Conservation (phyloP, 2,113 vertebrate species). For the Pedetes capensis region DNA sequence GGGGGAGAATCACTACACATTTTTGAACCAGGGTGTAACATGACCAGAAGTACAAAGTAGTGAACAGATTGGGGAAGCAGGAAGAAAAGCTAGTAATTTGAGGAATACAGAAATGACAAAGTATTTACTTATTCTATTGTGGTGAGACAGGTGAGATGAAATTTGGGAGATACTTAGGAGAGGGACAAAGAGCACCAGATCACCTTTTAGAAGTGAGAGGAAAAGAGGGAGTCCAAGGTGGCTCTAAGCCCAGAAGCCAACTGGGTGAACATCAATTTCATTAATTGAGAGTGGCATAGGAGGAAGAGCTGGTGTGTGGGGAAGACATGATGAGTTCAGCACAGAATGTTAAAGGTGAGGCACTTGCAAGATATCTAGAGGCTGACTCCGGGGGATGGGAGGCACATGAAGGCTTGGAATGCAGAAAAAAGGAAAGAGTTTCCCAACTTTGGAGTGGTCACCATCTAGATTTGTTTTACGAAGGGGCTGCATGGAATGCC, state of each 20-base stretch:
- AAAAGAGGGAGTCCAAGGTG: not conserved
- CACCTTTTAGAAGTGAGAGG: constrained; percentile 21
- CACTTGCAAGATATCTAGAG: not conserved
- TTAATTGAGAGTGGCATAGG: not conserved
- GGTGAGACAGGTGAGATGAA: not conserved
- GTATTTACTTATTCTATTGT: not conserved
- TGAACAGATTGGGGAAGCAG: not conserved
- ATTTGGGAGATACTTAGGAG: constrained; percentile 37
- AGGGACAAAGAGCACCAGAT: not conserved
- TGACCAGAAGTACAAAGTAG: not conserved
- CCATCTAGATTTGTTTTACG: not conserved
- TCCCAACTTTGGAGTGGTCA: not conserved
- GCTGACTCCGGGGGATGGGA: not conserved
- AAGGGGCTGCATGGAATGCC: not conserved
- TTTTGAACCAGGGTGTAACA: not conserved
- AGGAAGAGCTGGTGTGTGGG: not conserved
- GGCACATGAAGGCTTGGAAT: not conserved
- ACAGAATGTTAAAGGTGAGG: not conserved
- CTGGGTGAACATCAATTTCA: not conserved
- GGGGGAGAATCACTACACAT: not conserved
- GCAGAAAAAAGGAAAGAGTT: not conserved
- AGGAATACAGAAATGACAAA: not conserved
- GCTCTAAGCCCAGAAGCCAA: no score
- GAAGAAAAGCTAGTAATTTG: not conserved
- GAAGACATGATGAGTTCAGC: not conserved